Percentiles rank a stretch among this genome's conserved stretches.
phyloP scores from a whole-genome alignment of 2,888 invertebrate genomes.

The Agapetus fuscipes region DNA sequence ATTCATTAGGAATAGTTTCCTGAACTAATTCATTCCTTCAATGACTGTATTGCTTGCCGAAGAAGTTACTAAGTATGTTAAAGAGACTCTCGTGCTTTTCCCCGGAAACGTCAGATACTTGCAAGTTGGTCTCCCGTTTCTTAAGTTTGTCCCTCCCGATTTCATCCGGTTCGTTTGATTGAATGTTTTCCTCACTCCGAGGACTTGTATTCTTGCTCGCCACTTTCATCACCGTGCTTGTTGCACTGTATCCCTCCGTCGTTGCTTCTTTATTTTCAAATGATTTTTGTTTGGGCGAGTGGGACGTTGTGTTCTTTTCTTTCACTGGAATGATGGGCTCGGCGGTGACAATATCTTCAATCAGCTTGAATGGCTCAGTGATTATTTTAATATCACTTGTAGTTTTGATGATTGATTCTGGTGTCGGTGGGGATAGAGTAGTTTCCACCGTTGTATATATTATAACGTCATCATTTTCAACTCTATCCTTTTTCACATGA shows the following conservation, averaged over 20 bases:
- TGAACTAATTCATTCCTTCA: slow-evolving; percentile 5
- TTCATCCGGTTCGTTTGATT: slow-evolving; percentile 12
- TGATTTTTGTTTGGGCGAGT: not conserved
- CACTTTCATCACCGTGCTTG: slow-evolving; percentile 20
- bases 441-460: slow-evolving; percentile 13
- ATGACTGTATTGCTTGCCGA: slow-evolving; percentile 27
- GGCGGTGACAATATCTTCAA: not conserved
- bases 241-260: slow-evolving; percentile 5
- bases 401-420: not conserved
- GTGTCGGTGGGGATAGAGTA: not conserved
- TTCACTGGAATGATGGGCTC: not conserved
- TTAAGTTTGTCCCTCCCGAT: slow-evolving; percentile 29
- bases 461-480: slow-evolving; percentile 13
- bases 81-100: slow-evolving; percentile 28
- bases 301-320: not conserved
- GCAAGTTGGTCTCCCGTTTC: slow-evolving; percentile 24
- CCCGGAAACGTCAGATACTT: slow-evolving; percentile 27
- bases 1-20: not conserved
- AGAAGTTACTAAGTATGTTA: slow-evolving; percentile 29
- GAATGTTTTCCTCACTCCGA: slow-evolving; percentile 2
- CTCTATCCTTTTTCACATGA: not conserved
- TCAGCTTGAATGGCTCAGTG: not conserved
- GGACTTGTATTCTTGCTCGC: slow-evolving; percentile 7
- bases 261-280: slow-evolving; percentile 3
- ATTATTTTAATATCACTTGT: not conserved